phyloP scores from a whole-genome alignment of 2,113 vertebrate genomes.

The Morone saxatilis region DNA sequence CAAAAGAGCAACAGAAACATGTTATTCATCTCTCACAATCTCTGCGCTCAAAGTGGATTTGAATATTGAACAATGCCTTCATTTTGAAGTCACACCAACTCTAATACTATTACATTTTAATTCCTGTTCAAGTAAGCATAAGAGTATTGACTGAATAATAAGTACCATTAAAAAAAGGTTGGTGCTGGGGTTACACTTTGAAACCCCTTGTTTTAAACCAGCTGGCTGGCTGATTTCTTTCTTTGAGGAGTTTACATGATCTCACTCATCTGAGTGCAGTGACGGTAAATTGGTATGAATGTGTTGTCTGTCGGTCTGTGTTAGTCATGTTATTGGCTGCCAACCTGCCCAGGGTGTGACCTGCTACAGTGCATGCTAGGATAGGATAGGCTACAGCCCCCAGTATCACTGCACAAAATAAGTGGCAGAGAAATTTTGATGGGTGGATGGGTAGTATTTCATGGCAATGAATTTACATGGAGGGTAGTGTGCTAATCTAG shows the following conservation, averaged over 20 bases:
- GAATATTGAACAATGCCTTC: not conserved
- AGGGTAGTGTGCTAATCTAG: not conserved
- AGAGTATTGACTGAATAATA: conserved; percentile 29
- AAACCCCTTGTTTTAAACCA: not conserved
- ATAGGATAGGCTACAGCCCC: not conserved
- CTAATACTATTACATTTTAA: not conserved
- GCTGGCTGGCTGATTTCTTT: not conserved
- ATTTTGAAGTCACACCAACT: conserved; percentile 12
- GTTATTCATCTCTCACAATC: conserved; percentile 58
- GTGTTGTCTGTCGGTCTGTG: not conserved
- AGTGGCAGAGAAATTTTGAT: not conserved
- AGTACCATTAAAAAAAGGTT: conserved; percentile 10
- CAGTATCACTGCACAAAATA: too few relatives aligned
- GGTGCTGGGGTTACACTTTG: not conserved
- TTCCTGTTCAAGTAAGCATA: not conserved
- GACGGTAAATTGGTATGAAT: not conserved
- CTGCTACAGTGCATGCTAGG: not conserved
- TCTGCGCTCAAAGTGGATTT: conserved; percentile 40
- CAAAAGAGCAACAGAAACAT: conserved; percentile 69
- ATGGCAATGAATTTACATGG: not conserved
- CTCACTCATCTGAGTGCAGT: not conserved
- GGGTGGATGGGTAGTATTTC: not conserved
- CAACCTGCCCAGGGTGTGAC: not conserved
- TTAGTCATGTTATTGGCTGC: not conserved
- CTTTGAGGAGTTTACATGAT: not conserved